phyloP scores from a whole-genome alignment of 2,888 invertebrate genomes.

The Sialis fuliginosa region DNA sequence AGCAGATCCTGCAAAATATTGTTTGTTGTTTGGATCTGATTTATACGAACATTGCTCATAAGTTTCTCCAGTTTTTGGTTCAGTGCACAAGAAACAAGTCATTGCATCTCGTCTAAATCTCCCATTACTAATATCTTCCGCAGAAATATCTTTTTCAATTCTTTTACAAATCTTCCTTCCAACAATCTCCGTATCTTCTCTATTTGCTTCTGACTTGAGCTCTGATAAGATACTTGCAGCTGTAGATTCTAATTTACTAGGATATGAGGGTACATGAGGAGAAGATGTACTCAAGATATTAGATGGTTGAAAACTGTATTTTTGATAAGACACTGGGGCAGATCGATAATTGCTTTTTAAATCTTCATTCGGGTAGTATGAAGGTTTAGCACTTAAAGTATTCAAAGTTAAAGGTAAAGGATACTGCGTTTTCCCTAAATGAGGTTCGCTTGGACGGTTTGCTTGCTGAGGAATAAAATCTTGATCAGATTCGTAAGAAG shows the following conservation, averaged over 20 bases:
- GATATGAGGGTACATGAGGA: not conserved
- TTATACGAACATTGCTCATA: constrained; percentile 39
- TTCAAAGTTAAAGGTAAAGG: constrained; percentile 1
- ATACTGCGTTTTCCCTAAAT: constrained; percentile 1
- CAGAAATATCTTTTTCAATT: constrained; percentile 31
- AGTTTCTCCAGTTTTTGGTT: constrained; percentile 31
- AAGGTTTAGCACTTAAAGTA: constrained; percentile 4
- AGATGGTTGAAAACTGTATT: constrained; percentile 21
- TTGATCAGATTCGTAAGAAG: not conserved
- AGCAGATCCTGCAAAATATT: constrained; percentile 22
- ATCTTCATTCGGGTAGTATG: not conserved
- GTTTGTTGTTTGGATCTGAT: constrained; percentile 25
- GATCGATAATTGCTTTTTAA: constrained; percentile 10
- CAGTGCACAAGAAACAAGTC: constrained; percentile 35
- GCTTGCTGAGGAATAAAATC: not conserved
- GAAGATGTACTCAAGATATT: not conserved
- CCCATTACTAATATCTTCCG: constrained; percentile 15
- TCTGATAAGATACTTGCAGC: constrained; percentile 1
- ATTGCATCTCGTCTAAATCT: constrained; percentile 21
- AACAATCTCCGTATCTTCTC: constrained; percentile 9
- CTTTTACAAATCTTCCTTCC: constrained; percentile 37
- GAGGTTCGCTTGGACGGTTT: not conserved
- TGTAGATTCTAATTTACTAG: constrained; percentile 3
- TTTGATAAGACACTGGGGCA: constrained; percentile 26
- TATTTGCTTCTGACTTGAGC: constrained; percentile 1